Evolutionary conservation across 2,888 invertebrate species (phyloP).

Genomic region (Eumacrocentrus americanus): DNA sequence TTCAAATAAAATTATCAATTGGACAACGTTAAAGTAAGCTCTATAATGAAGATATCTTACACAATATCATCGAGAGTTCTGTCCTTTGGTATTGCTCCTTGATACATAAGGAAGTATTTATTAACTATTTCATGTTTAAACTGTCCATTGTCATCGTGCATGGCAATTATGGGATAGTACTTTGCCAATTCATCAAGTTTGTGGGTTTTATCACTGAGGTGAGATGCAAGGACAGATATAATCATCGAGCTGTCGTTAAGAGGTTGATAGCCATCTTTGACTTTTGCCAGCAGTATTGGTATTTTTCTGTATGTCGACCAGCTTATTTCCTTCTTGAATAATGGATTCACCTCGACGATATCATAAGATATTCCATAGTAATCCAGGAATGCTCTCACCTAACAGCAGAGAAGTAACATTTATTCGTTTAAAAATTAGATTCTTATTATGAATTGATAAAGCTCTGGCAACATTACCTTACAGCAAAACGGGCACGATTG

Average conservation of each 20-base stretch:
- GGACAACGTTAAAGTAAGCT: slow-evolving; percentile 13
- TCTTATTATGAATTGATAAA: too few relatives aligned
- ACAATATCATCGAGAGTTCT: slow-evolving; percentile 65
- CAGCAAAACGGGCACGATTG: slow-evolving; percentile 98
- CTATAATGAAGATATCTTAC: slow-evolving; percentile 62
- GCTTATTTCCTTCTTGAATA: slow-evolving; percentile 85
- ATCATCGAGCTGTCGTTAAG: slow-evolving; percentile 94
- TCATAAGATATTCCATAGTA: slow-evolving; percentile 93
- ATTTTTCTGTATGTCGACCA: slow-evolving; percentile 97
- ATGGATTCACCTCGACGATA: slow-evolving; percentile 96
- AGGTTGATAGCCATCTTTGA: slow-evolving; percentile 78
- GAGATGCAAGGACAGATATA: slow-evolving; percentile 84
- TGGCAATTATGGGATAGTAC: slow-evolving; percentile 77
- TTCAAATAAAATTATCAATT: slow-evolving; percentile 6
- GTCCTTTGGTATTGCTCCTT: slow-evolving; percentile 65
- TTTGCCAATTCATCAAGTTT: slow-evolving; percentile 74
- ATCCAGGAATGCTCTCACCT: slow-evolving; percentile 82
- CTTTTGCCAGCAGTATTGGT: slow-evolving; percentile 83
- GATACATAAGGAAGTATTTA: slow-evolving; percentile 87
- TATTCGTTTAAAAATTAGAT: neutral
- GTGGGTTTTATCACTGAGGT: slow-evolving; percentile 68
- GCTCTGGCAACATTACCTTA: too few relatives aligned
- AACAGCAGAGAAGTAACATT: too few relatives aligned
- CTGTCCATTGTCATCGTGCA: slow-evolving; percentile 72
- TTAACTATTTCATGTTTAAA: slow-evolving; percentile 79